A percentile compares a stretch with the other conserved stretches of the same genome.
Evolutionary conservation across 2,797 vertebrate species (phyloP).

Genomic region (Momotus momota): DNA sequence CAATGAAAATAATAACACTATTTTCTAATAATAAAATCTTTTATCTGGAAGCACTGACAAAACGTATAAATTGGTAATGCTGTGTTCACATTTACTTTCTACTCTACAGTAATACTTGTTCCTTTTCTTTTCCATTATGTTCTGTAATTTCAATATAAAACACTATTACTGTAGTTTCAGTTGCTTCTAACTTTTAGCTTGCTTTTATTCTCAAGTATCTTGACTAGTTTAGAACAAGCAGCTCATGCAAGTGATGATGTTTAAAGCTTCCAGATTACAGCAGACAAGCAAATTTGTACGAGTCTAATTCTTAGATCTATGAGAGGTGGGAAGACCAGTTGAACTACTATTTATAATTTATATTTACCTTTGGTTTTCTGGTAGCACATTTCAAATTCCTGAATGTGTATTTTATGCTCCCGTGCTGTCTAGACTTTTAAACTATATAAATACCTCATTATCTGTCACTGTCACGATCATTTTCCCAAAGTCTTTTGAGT

Average conservation of each 20-base stretch:
- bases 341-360: not conserved
- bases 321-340: not conserved
- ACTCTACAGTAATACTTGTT: not conserved
- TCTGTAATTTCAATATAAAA: not conserved
- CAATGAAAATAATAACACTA: not conserved
- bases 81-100: not conserved
- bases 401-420: not conserved
- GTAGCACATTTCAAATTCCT: not conserved
- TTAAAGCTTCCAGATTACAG: not conserved
- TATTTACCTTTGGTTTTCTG: not conserved
- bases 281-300: not conserved
- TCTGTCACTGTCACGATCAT: not conserved
- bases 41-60: not conserved
- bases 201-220: not conserved
- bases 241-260: not conserved
- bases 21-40: not conserved
- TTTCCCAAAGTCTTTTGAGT: not conserved
- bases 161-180: not conserved
- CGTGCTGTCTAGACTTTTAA: not conserved
- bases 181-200: not conserved
- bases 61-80: not conserved
- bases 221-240: not conserved
- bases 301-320: not conserved
- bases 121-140: not conserved
- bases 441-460: not conserved